Evolutionary conservation across 2,888 invertebrate species (phyloP).

Genomic region (Busseola fusca): DNA sequence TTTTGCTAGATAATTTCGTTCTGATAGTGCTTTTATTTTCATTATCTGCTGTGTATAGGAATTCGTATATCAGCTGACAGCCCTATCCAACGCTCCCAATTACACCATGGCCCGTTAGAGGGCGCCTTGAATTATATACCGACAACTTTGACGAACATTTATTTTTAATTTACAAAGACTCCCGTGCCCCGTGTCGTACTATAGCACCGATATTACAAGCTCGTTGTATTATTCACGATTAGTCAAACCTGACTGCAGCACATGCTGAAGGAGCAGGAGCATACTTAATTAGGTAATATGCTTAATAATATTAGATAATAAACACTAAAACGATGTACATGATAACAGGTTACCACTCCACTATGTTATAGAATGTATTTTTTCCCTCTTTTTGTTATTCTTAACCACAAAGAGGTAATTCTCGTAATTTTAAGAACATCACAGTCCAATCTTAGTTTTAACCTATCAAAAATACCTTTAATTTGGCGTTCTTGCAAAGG

Average conservation of each 20-base stretch:
- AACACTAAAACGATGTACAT: neutral
- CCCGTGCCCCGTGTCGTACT: constrained; percentile 27
- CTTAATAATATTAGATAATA: constrained; percentile 19
- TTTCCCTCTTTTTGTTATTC: neutral
- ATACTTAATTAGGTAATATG: constrained; percentile 26
- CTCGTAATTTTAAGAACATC: no score
- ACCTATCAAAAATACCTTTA: no score
- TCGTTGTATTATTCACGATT: constrained; percentile 45
- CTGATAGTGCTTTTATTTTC: no score
- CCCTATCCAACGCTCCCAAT: constrained; percentile 48
- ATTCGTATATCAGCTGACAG: constrained; percentile 3
- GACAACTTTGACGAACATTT: constrained; percentile 78
- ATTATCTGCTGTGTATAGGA: neutral
- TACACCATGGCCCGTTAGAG: constrained; percentile 47
- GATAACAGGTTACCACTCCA: neutral
- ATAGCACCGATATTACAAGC: constrained; percentile 41
- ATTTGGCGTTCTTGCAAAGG: no score
- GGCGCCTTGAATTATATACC: constrained; percentile 77
- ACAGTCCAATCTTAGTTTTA: no score
- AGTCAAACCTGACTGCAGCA: constrained; percentile 32
- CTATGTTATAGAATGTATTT: neutral
- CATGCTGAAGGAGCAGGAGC: constrained; percentile 9
- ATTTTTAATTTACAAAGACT: constrained; percentile 77
- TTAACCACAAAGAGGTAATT: neutral
- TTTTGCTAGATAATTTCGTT: neutral